Conservation (phyloP, 1,140 invertebrate species). For the Dolichoris vasculosae region DNA sequence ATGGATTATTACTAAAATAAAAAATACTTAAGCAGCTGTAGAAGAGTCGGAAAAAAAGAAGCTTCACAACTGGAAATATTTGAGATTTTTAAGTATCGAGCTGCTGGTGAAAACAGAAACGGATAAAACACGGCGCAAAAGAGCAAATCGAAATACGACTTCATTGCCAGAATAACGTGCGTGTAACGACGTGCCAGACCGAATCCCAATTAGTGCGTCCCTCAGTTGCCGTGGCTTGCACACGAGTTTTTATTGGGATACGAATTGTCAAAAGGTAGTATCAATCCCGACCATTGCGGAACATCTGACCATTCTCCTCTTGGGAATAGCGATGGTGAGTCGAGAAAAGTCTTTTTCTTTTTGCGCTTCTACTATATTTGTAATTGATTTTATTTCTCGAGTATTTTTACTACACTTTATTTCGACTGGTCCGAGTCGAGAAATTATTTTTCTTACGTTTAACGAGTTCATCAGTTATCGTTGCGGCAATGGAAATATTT, state of each 20-base stretch:
- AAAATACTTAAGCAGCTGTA: no score
- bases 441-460: no score
- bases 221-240: conserved; percentile 9
- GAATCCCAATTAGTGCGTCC: conserved; percentile 21
- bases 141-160: not conserved
- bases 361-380: not conserved
- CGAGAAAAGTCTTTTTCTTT: not conserved
- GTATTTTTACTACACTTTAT: not conserved
- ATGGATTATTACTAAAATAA: no score
- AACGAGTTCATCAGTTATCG: no score
- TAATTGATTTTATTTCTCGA: not conserved
- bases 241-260: conserved; percentile 35
- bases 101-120: not conserved
- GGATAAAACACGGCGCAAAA: no score
- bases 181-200: conserved; percentile 5
- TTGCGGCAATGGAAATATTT: no score
- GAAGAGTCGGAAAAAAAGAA: not conserved
- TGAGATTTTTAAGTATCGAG: not conserved
- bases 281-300: not conserved
- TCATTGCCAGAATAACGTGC: conserved; percentile 11
- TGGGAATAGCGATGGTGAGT: not conserved
- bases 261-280: conserved; percentile 16
- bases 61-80: not conserved
- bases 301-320: not conserved
- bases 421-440: no score